Percentiles rank a stretch among this genome's conserved stretches.
phyloP scores from a whole-genome alignment of 2,113 vertebrate genomes.

The Peromyscus maniculatus region DNA sequence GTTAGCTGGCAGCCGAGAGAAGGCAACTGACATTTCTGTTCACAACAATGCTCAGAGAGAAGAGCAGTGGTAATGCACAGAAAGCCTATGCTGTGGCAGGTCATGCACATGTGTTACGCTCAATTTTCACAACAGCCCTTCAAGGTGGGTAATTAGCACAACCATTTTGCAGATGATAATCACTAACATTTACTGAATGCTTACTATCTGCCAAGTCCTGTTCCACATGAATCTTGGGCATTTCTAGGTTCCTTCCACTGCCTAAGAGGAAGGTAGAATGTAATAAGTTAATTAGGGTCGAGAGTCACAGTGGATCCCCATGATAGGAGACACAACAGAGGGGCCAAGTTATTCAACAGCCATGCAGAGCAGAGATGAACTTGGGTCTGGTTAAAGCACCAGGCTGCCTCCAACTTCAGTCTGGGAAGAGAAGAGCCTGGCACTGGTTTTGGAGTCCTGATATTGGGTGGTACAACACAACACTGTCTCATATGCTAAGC shows the following conservation, averaged over 20 bases:
- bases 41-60: background rate
- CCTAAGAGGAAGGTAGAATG: background rate
- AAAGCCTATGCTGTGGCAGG: background rate
- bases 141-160: background rate
- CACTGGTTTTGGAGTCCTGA: background rate
- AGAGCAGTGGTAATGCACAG: background rate
- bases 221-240: background rate
- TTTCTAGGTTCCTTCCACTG: background rate
- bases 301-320: background rate
- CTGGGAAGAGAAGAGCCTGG: background rate
- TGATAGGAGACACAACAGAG: background rate
- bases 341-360: background rate
- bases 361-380: background rate
- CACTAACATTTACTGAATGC: constrained; percentile 17
- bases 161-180: background rate
- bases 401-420: background rate
- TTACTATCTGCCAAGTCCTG: background rate
- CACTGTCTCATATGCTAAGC: rapidly evolving
- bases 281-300: background rate
- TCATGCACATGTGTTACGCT: background rate
- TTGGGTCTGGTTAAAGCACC: background rate
- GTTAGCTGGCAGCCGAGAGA: constrained; percentile 9
- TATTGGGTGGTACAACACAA: background rate
- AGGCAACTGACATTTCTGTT: constrained; percentile 18
- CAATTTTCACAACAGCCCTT: constrained; percentile 24